These are phyloP conservation scores for Lateolabrax maculatus DNA, from an alignment of 2,797 vertebrate genomes.

Conservation along the genomic window DNA sequence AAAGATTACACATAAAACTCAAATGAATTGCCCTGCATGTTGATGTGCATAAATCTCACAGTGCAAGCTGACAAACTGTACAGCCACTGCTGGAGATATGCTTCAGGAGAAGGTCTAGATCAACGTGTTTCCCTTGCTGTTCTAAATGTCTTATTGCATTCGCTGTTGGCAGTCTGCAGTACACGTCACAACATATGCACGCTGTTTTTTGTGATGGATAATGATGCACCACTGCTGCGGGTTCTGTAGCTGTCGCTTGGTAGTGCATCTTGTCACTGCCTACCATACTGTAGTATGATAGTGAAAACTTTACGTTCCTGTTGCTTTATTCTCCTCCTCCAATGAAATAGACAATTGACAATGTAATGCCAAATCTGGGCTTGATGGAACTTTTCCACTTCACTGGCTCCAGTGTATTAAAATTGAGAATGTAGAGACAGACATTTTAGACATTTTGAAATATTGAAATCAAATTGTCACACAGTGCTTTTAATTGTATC, in stretches of 20 bases:
- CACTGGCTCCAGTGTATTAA: not conserved
- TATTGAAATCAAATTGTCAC: not conserved
- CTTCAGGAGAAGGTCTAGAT: not conserved
- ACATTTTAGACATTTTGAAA: not conserved
- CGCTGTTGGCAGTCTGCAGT: constrained; percentile 13
- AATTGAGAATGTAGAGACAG: not conserved
- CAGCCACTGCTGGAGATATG: not conserved
- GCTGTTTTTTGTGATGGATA: constrained; percentile 14
- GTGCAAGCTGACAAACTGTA: not conserved
- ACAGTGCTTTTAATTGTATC: constrained; percentile 1
- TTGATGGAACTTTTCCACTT: not conserved
- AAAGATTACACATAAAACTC: not conserved
- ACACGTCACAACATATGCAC: constrained; percentile 31
- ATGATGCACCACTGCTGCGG: constrained; percentile 12
- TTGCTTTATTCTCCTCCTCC: not conserved
- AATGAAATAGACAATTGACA: not conserved
- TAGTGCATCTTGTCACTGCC: not conserved
- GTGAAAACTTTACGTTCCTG: not conserved
- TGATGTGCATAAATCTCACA: not conserved
- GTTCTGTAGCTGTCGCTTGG: constrained; percentile 15
- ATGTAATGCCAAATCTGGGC: not conserved
- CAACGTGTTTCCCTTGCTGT: not conserved
- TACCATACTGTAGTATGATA: not conserved
- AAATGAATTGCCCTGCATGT: not conserved
- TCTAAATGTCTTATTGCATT: constrained; percentile 6